Base-by-base conservation (phyloP, 2,888 invertebrate genomes). In the Lymantria dispar region DNA sequence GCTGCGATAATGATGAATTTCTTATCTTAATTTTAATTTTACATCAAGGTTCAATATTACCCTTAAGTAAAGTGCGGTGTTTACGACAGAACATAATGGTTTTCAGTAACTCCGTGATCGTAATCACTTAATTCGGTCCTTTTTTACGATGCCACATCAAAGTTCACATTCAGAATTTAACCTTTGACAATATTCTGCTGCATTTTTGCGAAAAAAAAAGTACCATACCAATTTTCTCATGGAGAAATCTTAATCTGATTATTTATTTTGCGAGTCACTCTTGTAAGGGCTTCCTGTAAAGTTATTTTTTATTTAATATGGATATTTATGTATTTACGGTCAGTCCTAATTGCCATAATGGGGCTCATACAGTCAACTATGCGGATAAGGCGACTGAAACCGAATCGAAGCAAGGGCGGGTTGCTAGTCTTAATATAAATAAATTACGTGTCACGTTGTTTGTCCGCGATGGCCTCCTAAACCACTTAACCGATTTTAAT, bases 71-170 rank as follows among this genome's bases (percentile, higher is more conserved):
- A 68, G 50, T 54, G 33, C 60, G 52, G 56, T 48, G 52, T 74
- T 77, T 76, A 77, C 62, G 75, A 71, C 60, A 50, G 45, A 42
- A 54, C 55, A 51, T 59, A 62, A 71, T 60, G 62, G 58, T 60
- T 68, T 69, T 68, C 70, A 68, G 69, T 63, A 63, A 65, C 52
- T 60, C 50, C 43, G 54, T 48, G 75, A 76, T 76, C 53, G 60
- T 77, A 70, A 77, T 77, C 77, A 67, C 76, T 74, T 75, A 64
- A 77, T 77, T 72, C 66, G 62, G 51, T 36, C 63, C n/a, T 50
- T 62, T 51, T 75, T 76, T 73, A 73, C 68, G 66, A 60, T 48
- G 54, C 50, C 56, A 54, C 66, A 70, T 70, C 64, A 69, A 64
- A 61, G 48, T 45, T 47, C 53, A 53, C 56, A 46, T 48, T 49